phyloP scores from a whole-genome alignment of 2,797 vertebrate genomes.

The Liasis olivaceus region DNA sequence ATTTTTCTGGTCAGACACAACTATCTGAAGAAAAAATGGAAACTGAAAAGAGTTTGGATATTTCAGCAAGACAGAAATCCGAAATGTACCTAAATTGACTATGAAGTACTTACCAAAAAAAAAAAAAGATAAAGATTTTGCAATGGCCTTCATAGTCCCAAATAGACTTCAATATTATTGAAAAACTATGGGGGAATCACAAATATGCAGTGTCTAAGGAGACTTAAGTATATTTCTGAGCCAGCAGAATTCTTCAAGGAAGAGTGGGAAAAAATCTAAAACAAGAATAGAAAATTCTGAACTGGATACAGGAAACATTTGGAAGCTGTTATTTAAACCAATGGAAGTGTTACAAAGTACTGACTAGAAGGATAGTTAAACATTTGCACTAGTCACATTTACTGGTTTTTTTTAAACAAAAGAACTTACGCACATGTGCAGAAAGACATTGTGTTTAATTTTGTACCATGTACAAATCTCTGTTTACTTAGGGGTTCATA shows the following conservation, averaged over 20 bases:
- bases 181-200: background rate
- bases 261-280: background rate
- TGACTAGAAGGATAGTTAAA: background rate
- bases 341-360: background rate
- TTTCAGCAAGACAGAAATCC: background rate
- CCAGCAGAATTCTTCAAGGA: background rate
- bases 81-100: background rate
- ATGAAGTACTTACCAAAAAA: background rate
- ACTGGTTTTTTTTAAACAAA: background rate
- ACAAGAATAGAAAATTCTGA: background rate
- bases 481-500: background rate
- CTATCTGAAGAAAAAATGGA: background rate
- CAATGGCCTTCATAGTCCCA: background rate
- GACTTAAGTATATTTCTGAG: background rate
- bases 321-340: background rate
- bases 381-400: background rate
- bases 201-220: background rate
- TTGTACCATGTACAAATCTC: background rate
- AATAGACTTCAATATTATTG: background rate
- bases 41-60: background rate
- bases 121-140: background rate
- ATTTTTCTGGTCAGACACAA: background rate
- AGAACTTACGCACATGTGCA: background rate
- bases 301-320: background rate
- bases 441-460: background rate